Evolutionary conservation across 1,140 invertebrate genomes (phyloP).

Genomic region (Drosophila nigrodunni): DNA sequence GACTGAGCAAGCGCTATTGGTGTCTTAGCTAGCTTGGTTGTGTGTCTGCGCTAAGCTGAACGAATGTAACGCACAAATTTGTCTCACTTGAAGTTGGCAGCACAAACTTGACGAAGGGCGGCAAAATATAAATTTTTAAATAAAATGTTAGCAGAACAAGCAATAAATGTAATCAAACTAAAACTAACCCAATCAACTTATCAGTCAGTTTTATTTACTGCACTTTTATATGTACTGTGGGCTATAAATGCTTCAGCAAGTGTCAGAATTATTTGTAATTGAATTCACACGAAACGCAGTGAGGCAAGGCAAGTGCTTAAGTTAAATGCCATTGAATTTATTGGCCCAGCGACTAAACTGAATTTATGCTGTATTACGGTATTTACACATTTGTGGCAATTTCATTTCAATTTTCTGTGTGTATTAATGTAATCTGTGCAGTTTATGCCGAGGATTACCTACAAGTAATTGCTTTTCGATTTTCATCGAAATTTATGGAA

Average conservation of each 20-base stretch:
- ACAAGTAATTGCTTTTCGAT: conserved; percentile 49
- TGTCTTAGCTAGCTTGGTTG: neutral
- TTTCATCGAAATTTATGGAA: conserved; percentile 40
- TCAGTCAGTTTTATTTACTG: no score
- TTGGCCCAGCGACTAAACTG: conserved; percentile 1
- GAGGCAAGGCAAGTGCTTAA: conserved; percentile 8
- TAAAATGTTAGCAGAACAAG: neutral
- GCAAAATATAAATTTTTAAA: neutral
- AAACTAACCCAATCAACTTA: no score
- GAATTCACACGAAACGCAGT: conserved; percentile 18
- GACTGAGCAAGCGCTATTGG: neutral
- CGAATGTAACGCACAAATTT: neutral
- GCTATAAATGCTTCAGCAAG: neutral
- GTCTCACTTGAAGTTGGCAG: conserved; percentile 12
- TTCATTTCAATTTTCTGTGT: conserved; percentile 38
- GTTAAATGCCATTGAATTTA: conserved; percentile 34
- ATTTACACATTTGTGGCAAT: conserved; percentile 48
- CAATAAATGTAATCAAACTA: neutral
- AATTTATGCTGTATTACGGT: conserved; percentile 11
- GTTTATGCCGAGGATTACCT: conserved; percentile 31
- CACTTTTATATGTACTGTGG: neutral
- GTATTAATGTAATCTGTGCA: conserved; percentile 34
- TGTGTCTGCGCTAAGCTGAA: conserved; percentile 4
- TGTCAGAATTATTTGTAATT: conserved; percentile 1
- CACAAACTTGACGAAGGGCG: neutral